phyloP scores from a whole-genome alignment of 2,888 invertebrate species.

The Phortica okadai region DNA sequence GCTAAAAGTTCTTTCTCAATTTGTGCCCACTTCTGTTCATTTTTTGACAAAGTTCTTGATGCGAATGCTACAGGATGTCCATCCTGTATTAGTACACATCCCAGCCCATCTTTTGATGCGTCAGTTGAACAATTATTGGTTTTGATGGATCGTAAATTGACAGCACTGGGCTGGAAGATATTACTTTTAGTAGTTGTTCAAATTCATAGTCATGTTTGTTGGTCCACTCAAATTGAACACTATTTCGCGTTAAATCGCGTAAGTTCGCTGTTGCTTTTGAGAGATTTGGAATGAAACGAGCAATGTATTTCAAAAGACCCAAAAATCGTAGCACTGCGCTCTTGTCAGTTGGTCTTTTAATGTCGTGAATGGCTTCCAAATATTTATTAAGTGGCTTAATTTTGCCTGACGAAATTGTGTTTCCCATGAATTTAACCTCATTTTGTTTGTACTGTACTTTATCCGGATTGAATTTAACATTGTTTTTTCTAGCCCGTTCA shows the following conservation, averaged over 20 bases:
- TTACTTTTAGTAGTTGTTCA: conserved; percentile 35
- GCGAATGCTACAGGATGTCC: background rate
- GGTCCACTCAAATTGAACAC: conserved; percentile 43
- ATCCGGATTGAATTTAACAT: too few relatives aligned
- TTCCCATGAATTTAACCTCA: too few relatives aligned
- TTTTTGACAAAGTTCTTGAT: background rate
- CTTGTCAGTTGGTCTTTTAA: conserved; percentile 38
- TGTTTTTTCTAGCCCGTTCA: conserved; percentile 32
- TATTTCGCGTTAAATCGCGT: conserved; percentile 41
- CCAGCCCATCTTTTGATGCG: conserved; percentile 12
- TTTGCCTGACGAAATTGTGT: too few relatives aligned
- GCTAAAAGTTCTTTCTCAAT: background rate
- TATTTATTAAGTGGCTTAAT: conserved; percentile 43
- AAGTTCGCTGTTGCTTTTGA: conserved; percentile 39
- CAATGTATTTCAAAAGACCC: conserved; percentile 49
- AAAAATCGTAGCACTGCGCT: conserved; percentile 42
- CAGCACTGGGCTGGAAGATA: conserved; percentile 38
- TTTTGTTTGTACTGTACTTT: too few relatives aligned
- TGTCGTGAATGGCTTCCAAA: conserved; percentile 42
- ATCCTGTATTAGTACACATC: background rate
- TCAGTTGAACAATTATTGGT: conserved; percentile 59
- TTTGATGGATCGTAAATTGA: conserved; percentile 46
- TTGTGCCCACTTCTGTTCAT: conserved; percentile 7
- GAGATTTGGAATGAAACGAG: conserved; percentile 50
- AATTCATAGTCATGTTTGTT: conserved; percentile 42